Evolutionary conservation across 2,113 vertebrate genomes (phyloP).

Genomic region (Myotis lucifugus): DNA sequence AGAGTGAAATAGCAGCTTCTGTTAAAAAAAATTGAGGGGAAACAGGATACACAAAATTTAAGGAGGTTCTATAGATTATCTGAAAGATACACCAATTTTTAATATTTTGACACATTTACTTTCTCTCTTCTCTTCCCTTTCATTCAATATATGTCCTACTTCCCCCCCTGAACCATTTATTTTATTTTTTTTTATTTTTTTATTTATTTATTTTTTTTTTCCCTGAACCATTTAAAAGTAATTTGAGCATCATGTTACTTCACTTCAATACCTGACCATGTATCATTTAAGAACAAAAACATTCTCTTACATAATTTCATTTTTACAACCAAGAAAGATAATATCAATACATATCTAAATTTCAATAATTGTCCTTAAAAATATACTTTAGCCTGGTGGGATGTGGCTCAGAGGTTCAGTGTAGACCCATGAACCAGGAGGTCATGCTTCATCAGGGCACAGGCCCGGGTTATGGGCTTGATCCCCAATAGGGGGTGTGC

Average conservation of each 20-base stretch:
- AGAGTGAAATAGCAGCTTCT: neutral
- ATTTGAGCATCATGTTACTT: neutral
- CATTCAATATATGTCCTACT: neutral
- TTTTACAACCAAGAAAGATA: slow-evolving; percentile 13
- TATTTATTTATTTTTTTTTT: no score
- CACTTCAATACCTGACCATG: neutral
- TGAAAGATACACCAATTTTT: neutral
- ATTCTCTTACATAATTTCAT: neutral
- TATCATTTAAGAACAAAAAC: slow-evolving; percentile 14
- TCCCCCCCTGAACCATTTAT: neutral
- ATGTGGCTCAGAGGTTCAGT: no score
- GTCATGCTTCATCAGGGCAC: no score
- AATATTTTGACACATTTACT: slow-evolving; percentile 9
- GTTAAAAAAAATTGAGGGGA: slow-evolving; percentile 27
- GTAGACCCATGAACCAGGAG: no score
- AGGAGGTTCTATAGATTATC: neutral
- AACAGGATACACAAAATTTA: neutral
- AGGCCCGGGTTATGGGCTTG: no score
- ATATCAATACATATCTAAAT: neutral
- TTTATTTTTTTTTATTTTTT: no score
- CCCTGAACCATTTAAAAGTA: neutral
- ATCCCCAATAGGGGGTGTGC: no score
- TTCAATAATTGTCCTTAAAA: neutral
- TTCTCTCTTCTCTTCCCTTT: neutral
- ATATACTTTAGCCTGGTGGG: no score